Conservation (phyloP, 2,113 vertebrate genomes). For the Melanotaenia duboulayi region DNA sequence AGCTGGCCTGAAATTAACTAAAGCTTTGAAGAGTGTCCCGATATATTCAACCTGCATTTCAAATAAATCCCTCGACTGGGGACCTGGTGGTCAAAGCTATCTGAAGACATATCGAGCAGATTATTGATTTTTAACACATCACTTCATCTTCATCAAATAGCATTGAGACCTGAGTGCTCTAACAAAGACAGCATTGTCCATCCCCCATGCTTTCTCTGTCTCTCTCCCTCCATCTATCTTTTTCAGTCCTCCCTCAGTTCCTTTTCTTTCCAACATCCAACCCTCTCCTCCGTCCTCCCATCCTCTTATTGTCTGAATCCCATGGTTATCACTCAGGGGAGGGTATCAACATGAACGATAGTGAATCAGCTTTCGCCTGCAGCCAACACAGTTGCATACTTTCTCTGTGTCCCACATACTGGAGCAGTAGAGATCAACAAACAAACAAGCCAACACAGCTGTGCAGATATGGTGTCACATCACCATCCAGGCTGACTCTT, state of each 20-base stretch:
- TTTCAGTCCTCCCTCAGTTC: slow-evolving; percentile 15
- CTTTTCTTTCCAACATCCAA: background rate
- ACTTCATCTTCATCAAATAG: slow-evolving; percentile 80
- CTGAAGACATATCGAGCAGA: slow-evolving; percentile 68
- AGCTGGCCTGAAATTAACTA: slow-evolving; percentile 41
- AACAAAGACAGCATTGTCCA: slow-evolving; percentile 53
- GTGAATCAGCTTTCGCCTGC: slow-evolving; percentile 48
- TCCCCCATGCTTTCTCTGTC: slow-evolving; percentile 1
- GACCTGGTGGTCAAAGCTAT: slow-evolving; percentile 61
- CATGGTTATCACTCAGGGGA: slow-evolving; percentile 18
- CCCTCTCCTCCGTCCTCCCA: background rate
- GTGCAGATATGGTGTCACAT: background rate
- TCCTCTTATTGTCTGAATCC: slow-evolving; percentile 37
- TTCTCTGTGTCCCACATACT: slow-evolving; percentile 23
- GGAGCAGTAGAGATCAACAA: slow-evolving; percentile 48
- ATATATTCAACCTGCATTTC: slow-evolving; percentile 52
- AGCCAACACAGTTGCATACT: slow-evolving; percentile 7
- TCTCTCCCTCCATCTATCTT: background rate
- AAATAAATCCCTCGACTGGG: slow-evolving; percentile 45
- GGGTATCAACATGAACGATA: slow-evolving; percentile 43
- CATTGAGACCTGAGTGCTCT: slow-evolving; percentile 56
- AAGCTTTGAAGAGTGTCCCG: slow-evolving; percentile 49
- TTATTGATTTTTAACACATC: slow-evolving; percentile 81
- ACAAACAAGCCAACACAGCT: slow-evolving; percentile 32
- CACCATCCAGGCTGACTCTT: background rate